Conservation (phyloP, 2,113 vertebrate species). For the Chrysemys picta region DNA sequence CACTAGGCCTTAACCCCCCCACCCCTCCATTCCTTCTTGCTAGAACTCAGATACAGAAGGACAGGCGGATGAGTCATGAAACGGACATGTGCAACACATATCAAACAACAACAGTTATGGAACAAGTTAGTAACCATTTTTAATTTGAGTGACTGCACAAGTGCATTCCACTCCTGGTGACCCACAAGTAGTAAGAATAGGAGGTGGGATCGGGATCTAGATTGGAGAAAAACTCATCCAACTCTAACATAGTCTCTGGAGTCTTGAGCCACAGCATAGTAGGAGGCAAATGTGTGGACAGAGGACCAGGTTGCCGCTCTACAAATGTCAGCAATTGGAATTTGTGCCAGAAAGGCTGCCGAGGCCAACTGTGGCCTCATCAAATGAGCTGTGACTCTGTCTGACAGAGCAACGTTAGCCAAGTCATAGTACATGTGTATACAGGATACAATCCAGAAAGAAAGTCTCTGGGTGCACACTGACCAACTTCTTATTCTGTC, state of each 20-base stretch:
- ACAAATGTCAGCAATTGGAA: neutral
- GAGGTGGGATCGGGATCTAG: neutral
- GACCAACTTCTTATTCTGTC: neutral
- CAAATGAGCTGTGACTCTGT: neutral
- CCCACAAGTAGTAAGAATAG: neutral
- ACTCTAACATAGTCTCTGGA: neutral
- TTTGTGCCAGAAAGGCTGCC: neutral
- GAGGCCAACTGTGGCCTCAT: neutral
- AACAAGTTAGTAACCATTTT: neutral
- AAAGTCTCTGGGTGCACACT: neutral
- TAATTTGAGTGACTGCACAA: neutral
- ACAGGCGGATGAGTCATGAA: neutral
- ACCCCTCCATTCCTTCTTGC: neutral
- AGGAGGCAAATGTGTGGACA: neutral
- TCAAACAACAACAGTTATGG: neutral
- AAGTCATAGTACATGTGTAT: neutral
- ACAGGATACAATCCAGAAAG: neutral
- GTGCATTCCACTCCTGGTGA: neutral
- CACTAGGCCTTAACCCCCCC: neutral
- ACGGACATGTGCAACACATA: neutral
- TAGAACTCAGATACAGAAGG: neutral
- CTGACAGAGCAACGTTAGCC: neutral
- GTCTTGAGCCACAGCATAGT: neutral
- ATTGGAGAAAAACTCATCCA: neutral
- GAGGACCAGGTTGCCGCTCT: neutral